These are phyloP conservation scores for Drosophila atripex DNA, from an alignment of 2,888 invertebrate species.

Conservation along the genomic window DNA sequence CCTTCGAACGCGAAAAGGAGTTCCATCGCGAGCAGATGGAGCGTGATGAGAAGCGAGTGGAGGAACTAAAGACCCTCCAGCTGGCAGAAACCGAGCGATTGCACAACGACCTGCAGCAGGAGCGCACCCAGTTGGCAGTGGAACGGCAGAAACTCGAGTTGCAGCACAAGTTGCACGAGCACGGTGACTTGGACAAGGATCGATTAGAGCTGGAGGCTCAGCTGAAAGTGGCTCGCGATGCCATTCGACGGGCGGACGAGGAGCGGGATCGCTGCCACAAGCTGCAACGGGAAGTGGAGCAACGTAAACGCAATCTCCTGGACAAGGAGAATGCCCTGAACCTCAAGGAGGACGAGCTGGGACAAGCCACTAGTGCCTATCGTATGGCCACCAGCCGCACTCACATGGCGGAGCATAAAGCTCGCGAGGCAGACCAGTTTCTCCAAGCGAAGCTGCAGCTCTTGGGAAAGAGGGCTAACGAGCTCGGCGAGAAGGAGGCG, in stretches of 20 bases:
- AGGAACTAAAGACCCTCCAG: slow-evolving; percentile 81
- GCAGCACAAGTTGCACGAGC: slow-evolving; percentile 70
- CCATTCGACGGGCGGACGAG: slow-evolving; percentile 81
- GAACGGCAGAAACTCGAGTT: slow-evolving; percentile 81
- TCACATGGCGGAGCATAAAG: slow-evolving; percentile 70
- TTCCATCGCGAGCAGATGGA: slow-evolving; percentile 80
- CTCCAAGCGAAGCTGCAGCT: slow-evolving; percentile 79
- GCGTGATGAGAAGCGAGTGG: slow-evolving; percentile 82
- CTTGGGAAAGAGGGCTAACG: slow-evolving; percentile 76
- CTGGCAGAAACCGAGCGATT: slow-evolving; percentile 76
- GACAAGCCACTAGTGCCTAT: slow-evolving; percentile 70
- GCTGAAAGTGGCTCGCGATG: slow-evolving; percentile 82
- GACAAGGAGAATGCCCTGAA: slow-evolving; percentile 80
- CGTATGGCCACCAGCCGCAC: slow-evolving; percentile 79
- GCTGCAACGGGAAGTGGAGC: slow-evolving; percentile 81
- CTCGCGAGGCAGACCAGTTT: slow-evolving; percentile 75
- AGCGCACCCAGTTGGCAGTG: slow-evolving; percentile 72
- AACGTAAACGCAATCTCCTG: slow-evolving; percentile 78
- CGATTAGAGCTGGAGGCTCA: slow-evolving; percentile 81
- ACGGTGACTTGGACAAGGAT: slow-evolving; percentile 67
- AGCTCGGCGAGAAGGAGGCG: slow-evolving; percentile 81
- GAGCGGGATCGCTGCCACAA: slow-evolving; percentile 82
- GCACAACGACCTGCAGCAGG: slow-evolving; percentile 79
- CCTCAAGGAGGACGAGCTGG: slow-evolving; percentile 81
- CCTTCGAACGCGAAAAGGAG: slow-evolving; percentile 82